Evolutionary conservation across 2,797 vertebrate species (phyloP).

Genomic region (Buphagus erythrorhynchus): DNA sequence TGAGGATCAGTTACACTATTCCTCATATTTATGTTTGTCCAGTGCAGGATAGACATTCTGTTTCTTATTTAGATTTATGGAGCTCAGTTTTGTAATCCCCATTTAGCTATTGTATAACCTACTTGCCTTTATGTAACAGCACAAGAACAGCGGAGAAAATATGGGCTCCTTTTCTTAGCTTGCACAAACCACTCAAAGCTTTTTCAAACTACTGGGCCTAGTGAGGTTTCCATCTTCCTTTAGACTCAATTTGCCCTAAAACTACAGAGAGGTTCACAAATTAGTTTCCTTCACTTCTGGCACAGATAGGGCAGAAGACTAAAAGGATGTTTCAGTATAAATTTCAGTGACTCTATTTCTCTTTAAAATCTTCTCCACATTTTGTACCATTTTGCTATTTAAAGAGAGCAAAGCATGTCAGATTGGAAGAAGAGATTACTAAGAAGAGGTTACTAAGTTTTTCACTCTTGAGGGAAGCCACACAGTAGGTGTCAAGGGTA

Average conservation of each 20-base stretch:
- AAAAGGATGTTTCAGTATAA: background rate
- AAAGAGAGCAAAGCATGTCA: background rate
- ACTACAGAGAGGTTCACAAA: background rate
- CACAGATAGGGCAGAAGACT: background rate
- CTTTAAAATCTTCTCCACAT: background rate
- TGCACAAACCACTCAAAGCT: background rate
- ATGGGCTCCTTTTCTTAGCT: background rate
- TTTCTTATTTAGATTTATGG: conserved; percentile 33
- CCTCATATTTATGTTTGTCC: background rate
- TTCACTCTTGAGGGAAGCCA: background rate
- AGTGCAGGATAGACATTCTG: background rate
- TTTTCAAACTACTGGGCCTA: background rate
- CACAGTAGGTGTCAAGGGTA: background rate
- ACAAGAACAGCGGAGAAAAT: background rate
- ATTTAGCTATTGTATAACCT: conserved; percentile 4
- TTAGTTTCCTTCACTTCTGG: background rate
- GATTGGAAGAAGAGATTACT: background rate
- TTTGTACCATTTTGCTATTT: background rate
- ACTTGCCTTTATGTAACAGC: background rate
- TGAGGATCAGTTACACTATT: conserved; percentile 4
- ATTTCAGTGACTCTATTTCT: background rate
- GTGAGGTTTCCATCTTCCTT: background rate
- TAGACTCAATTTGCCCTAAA: background rate
- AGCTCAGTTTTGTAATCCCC: conserved; percentile 17
- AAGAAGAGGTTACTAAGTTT: background rate